phyloP scores from a whole-genome alignment of 2,113 vertebrate species.

The Heloderma charlesbogerti region DNA sequence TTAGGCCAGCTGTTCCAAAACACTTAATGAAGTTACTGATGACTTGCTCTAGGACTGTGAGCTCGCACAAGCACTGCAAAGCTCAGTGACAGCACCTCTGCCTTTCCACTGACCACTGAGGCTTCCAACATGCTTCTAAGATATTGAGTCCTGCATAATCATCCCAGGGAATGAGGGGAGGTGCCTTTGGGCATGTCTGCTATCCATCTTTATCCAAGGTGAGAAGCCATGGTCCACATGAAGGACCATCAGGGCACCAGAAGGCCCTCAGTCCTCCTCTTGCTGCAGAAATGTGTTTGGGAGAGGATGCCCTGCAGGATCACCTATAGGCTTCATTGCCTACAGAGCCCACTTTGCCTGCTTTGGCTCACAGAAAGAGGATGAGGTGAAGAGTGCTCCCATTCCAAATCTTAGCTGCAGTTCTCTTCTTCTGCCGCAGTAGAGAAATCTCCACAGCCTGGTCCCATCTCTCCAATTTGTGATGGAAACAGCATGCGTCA shows the following conservation, averaged over 20 bases:
- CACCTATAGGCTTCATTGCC: background rate
- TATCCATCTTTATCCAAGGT: background rate
- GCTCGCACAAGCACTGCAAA: constrained; percentile 35
- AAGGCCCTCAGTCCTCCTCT: background rate
- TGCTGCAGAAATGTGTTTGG: constrained; percentile 6
- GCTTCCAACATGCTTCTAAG: background rate
- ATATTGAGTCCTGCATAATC: no score
- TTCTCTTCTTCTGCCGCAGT: no score
- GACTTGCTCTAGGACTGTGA: constrained; percentile 44
- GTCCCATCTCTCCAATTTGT: background rate
- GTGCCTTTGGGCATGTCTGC: background rate
- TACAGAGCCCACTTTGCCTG: background rate
- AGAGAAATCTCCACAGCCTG: background rate
- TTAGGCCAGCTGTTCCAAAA: constrained; percentile 48
- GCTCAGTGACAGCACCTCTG: constrained; percentile 17
- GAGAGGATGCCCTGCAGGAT: background rate
- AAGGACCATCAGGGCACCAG: constrained; percentile 15
- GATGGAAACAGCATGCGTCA: background rate
- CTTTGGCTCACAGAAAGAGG: background rate
- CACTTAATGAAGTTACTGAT: constrained; percentile 46
- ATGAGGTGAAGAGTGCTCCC: no score
- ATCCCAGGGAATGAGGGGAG: background rate
- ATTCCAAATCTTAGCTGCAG: background rate
- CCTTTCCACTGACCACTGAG: background rate
- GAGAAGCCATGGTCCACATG: constrained; percentile 9